Evolutionary conservation across 1,140 invertebrate species (phyloP).

Genomic region (Dinothrombium tinctorium): DNA sequence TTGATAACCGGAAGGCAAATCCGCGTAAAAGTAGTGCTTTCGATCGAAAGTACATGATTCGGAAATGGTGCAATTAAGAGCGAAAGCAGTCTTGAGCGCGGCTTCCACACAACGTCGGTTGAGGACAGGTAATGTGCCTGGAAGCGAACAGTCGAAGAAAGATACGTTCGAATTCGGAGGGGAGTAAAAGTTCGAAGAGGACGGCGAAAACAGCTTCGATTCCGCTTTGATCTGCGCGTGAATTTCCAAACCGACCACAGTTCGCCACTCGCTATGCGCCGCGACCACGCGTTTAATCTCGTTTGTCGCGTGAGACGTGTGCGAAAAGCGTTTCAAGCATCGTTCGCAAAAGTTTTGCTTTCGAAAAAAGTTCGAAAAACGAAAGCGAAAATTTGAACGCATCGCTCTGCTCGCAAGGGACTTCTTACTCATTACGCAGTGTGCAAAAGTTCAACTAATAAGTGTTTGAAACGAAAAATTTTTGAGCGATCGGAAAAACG

Average conservation of each 20-base stretch:
- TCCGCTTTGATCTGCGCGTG: conserved; percentile 2
- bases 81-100: conserved; percentile 55
- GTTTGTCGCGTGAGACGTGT: too few species aligned
- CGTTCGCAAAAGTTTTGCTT: too few species aligned
- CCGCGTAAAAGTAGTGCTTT: conserved; percentile 97
- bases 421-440: too few species aligned
- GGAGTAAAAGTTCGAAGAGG: neutral
- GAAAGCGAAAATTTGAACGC: too few species aligned
- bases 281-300: too few species aligned
- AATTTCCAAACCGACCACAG: neutral
- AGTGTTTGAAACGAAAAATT: too few species aligned
- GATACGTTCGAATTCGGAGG: neutral
- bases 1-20: conserved; percentile 92
- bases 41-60: conserved; percentile 70
- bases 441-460: too few species aligned
- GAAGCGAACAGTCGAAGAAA: conserved; percentile 19
- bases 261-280: too few species aligned
- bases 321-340: too few species aligned
- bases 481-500: too few species aligned
- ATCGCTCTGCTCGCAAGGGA: too few species aligned
- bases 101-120: conserved; percentile 72
- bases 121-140: conserved; percentile 67
- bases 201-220: conserved; percentile 1
- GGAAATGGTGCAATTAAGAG: conserved; percentile 55
- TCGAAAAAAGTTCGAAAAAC: too few species aligned